Evolutionary conservation across 2,888 invertebrate genomes (phyloP).

Genomic region (Unio pictorum): DNA sequence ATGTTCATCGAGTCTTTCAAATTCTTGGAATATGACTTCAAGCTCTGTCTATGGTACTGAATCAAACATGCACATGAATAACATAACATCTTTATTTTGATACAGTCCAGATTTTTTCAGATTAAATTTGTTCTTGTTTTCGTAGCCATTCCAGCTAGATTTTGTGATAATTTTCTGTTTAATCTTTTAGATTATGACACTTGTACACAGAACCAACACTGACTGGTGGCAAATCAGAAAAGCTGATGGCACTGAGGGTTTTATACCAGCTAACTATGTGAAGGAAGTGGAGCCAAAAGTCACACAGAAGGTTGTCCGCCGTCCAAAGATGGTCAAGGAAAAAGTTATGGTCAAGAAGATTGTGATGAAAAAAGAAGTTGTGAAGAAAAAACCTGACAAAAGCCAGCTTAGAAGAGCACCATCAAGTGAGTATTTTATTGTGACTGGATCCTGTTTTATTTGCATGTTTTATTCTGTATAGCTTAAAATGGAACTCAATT

Average conservation of each 20-base stretch:
- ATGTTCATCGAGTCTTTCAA: too few species aligned
- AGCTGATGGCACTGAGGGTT: constrained; percentile 92
- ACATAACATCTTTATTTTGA: too few species aligned
- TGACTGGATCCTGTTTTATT: neutral
- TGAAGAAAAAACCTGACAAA: constrained; percentile 78
- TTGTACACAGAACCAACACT: constrained; percentile 93
- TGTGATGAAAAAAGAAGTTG: constrained; percentile 73
- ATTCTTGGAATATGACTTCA: too few species aligned
- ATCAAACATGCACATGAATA: too few species aligned
- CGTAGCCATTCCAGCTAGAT: neutral
- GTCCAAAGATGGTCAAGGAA: constrained; percentile 86
- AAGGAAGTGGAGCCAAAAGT: constrained; percentile 89
- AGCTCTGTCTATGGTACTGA: too few species aligned
- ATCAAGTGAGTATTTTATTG: constrained; percentile 56
- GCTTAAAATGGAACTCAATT: neutral
- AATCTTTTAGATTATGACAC: constrained; percentile 81
- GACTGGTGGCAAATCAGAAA: constrained; percentile 99
- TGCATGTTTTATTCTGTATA: neutral
- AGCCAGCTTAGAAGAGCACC: constrained; percentile 64
- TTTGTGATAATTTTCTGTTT: neutral
- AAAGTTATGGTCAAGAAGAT: constrained; percentile 90
- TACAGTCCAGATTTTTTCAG: too few species aligned
- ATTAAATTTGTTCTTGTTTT: neutral
- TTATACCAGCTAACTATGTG: constrained; percentile 98
- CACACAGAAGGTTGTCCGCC: constrained; percentile 76